Percentiles rank a stretch among this genome's conserved stretches.
Conservation (phyloP, 2,113 vertebrate genomes). For the Lethenteron camtschaticum region DNA sequence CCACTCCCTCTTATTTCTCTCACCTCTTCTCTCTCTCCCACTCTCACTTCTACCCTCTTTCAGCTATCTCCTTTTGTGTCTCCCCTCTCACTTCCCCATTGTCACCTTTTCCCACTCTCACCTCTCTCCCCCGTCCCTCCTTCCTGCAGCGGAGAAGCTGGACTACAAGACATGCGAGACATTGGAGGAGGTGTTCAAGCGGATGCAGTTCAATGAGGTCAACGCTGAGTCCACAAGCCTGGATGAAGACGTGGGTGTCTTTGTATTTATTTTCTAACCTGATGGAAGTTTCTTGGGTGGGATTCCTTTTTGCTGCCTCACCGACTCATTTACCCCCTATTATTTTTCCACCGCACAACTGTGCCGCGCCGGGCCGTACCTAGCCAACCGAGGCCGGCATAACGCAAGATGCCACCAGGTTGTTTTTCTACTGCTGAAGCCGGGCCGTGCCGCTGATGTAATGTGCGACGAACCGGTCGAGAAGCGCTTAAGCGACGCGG, state of each 20-base stretch:
- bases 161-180: constrained; percentile 71
- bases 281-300: no score
- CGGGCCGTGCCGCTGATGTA: no score
- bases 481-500: no score
- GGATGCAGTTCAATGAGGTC: constrained; percentile 68
- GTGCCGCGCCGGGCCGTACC: no score
- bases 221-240: constrained; percentile 71
- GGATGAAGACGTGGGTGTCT: constrained; percentile 61
- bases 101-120: background rate
- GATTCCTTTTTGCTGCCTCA: no score
- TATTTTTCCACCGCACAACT: no score
- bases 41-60: background rate
- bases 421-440: no score
- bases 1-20: background rate
- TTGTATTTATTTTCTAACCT: no score
- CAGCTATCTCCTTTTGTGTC: background rate
- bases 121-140: background rate
- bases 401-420: no score
- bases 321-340: no score
- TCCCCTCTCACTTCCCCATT: background rate
- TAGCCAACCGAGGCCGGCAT: no score
- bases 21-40: background rate
- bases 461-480: no score
- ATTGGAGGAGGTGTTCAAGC: constrained; percentile 72
- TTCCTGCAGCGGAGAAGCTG: constrained; percentile 53